Evolutionary conservation across 1,140 invertebrate species (phyloP), one percentile per base, ranked within the genome.

Genomic region (Steinernema feltiae): DNA sequence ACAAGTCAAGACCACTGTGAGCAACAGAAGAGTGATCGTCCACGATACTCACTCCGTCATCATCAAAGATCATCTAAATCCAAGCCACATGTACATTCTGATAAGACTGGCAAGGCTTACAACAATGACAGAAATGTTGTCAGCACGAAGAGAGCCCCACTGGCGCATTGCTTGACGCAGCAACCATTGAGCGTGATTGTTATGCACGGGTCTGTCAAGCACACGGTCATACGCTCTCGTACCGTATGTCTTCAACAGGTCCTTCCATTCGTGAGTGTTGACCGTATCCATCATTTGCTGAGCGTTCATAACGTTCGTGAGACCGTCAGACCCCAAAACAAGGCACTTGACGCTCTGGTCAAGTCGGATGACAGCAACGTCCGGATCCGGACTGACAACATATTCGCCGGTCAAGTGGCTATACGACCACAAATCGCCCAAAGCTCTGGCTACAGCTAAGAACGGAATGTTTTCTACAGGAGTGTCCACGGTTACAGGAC

Each of bases 391-490:
- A n/a, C 93, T 95, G 1, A 98, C 95, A 15, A 97, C 92, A 89
- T 97, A 98, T 86, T 92, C 91, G 85, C 94, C 91, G 80, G 91
- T 90, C 69, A 91, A 90, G 0, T 92, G 92, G 88, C 97, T 97
- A 85, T 95, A 97, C 84, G 94, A 97, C 95, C 95, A 98, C 0
- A 98, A 89, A 88, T 98, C 95, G 77, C 95, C 95, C 76, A 98
- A 87, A 31, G 94, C 94, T 80, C 95, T 90, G 12, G 95, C 94
- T 31, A 98, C 94, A 48, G 95, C 95, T 70, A 98, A 88, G 86
- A 98, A 98, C 0, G 95, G 95, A 82, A 98, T 96, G 87, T 94
- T 93, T 87, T 97, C 95, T 82, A 95, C 93, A 0, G 90, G 91
- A 0, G 93, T 94, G 0, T 92, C 92, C 74, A 92, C 90, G 30